These are phyloP conservation scores for Hyles euphorbiae DNA, from an alignment of 1,140 invertebrate genomes.

Conservation along the genomic window DNA sequence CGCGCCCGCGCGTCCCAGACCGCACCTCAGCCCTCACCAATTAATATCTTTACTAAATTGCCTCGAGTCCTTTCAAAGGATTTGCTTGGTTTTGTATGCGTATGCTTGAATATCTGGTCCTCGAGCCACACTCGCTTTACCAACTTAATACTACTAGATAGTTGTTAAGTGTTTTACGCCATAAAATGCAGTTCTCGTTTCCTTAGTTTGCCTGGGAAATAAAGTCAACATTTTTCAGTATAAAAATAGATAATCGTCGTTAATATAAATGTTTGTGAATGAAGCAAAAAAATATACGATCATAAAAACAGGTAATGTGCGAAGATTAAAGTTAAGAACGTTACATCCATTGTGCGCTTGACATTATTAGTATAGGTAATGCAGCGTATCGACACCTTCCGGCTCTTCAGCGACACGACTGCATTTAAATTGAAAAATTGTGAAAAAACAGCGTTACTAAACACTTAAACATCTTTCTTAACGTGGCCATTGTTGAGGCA, in stretches of 20 bases:
- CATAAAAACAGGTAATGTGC: background rate
- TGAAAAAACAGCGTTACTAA: conserved; percentile 74
- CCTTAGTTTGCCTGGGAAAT: too few relatives aligned
- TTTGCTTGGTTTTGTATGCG: too few relatives aligned
- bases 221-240: too few relatives aligned
- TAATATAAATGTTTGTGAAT: too few relatives aligned
- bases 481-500: conserved; percentile 61
- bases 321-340: conserved; percentile 17
- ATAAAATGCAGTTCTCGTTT: too few relatives aligned
- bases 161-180: too few relatives aligned
- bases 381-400: conserved; percentile 70
- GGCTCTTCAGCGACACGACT: conserved; percentile 62
- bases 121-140: too few relatives aligned
- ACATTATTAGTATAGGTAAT: conserved; percentile 59
- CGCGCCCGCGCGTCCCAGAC: conserved; percentile 16
- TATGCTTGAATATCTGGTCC: too few relatives aligned
- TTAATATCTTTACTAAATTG: conserved; percentile 66
- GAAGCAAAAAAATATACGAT: too few relatives aligned
- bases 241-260: too few relatives aligned
- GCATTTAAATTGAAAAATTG: conserved; percentile 70
- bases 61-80: conserved; percentile 19
- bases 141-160: too few relatives aligned
- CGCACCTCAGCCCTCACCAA: conserved; percentile 36
- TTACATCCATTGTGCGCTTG: conserved; percentile 29
- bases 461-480: conserved; percentile 74